Conservation (phyloP, 23 tunicate genomes). For the Ascidia mentula region DNA sequence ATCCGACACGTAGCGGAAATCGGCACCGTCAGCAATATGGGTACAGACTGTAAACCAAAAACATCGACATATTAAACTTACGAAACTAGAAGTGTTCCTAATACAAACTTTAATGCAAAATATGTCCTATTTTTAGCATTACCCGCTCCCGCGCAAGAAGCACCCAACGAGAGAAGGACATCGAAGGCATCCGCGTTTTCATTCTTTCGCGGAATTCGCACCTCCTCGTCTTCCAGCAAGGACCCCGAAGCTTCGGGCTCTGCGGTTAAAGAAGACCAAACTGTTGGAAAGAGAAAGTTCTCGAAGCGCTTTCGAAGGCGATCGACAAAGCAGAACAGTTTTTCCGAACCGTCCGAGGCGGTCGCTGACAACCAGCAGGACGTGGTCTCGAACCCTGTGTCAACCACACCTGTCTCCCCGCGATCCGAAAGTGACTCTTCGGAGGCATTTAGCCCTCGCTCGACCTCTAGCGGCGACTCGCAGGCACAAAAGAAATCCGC, state of each 20-base stretch:
- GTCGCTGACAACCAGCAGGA: neutral
- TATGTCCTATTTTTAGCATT: neutral
- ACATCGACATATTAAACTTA: too few species aligned
- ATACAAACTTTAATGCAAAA: neutral
- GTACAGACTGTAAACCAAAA: too few species aligned
- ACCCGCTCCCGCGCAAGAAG: neutral
- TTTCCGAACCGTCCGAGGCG: neutral
- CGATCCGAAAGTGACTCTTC: neutral
- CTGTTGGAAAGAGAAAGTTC: slow-evolving; percentile 21
- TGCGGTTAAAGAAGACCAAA: neutral
- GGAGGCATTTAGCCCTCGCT: neutral
- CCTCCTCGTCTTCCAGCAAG: neutral
- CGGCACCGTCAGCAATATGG: too few species aligned
- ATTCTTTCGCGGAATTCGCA: neutral
- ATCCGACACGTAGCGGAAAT: too few species aligned
- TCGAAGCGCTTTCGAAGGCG: slow-evolving; percentile 52
- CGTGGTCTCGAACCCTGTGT: neutral
- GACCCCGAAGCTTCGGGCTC: neutral
- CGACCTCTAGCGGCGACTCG: slow-evolving; percentile 15
- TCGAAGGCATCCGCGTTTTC: neutral
- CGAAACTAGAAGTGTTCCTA: too few species aligned
- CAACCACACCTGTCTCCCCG: neutral
- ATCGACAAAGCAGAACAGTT: neutral
- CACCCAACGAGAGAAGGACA: neutral
- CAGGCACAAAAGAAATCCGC: slow-evolving; percentile 15